Conservation (phyloP, 2,888 invertebrate species). For the Mimachlamys varia region DNA sequence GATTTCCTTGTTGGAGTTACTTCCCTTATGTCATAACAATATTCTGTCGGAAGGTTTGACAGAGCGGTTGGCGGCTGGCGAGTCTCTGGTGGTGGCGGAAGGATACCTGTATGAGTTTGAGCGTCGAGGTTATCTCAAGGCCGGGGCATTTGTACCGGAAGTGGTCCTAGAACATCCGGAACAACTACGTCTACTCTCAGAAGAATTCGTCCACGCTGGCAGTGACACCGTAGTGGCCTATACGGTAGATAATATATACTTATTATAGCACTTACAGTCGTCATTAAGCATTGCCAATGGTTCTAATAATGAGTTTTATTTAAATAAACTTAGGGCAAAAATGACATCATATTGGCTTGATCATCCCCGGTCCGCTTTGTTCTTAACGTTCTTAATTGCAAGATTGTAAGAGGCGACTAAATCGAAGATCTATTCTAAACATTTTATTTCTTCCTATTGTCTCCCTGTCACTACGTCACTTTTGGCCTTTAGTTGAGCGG, state of each 20-base stretch:
- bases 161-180: constrained; percentile 75
- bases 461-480: no score
- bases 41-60: not conserved
- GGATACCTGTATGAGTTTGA: constrained; percentile 77
- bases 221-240: constrained; percentile 78
- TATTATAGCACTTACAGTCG: not conserved
- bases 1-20: not conserved
- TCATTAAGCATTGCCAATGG: no score
- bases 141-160: constrained; percentile 75
- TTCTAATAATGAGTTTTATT: no score
- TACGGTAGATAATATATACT: constrained; percentile 57
- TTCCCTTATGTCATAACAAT: not conserved
- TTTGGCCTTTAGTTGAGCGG: no score
- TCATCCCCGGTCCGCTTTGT: no score
- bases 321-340: no score
- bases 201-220: constrained; percentile 79
- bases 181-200: constrained; percentile 69
- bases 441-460: no score
- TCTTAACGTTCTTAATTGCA: no score
- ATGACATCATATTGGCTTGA: no score
- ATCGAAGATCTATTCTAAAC: no score
- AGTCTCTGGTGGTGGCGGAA: constrained; percentile 71
- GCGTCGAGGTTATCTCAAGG: constrained; percentile 74
- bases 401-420: no score
- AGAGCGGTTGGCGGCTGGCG: constrained; percentile 46